Evolutionary conservation across 1,140 invertebrate genomes (phyloP).

Genomic region (Phenacoccus solenopsis): DNA sequence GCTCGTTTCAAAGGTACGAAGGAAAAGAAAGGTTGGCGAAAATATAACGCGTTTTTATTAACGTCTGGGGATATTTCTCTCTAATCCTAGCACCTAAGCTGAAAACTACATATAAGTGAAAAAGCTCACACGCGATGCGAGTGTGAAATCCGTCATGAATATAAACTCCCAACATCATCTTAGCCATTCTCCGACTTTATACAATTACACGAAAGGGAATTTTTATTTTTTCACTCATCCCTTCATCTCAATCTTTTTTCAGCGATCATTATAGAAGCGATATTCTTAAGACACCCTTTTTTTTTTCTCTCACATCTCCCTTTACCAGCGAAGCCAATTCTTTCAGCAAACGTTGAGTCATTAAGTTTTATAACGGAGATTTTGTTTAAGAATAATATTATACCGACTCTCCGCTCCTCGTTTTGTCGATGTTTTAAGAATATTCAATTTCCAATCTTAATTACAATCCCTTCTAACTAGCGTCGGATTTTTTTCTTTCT

Average conservation of each 20-base stretch:
- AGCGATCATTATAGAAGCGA: not conserved
- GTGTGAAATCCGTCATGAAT: not conserved
- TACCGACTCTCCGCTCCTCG: not conserved
- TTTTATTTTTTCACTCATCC: slow-evolving; percentile 5
- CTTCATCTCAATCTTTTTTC: not conserved
- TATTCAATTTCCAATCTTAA: slow-evolving; percentile 17
- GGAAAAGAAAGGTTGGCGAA: too few species aligned
- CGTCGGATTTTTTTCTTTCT: not conserved
- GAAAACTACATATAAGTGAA: not conserved
- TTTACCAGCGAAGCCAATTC: not conserved
- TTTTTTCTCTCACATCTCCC: not conserved
- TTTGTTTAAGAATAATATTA: slow-evolving; percentile 17
- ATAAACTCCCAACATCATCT: not conserved
- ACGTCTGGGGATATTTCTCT: not conserved
- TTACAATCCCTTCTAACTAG: slow-evolving; percentile 16
- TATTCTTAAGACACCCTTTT: slow-evolving; percentile 3
- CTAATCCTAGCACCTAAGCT: not conserved
- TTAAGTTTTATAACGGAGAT: slow-evolving; percentile 18
- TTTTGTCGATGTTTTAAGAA: slow-evolving; percentile 4
- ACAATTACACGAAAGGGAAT: slow-evolving; percentile 5
- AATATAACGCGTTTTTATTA: not conserved
- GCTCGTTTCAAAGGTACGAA: too few species aligned
- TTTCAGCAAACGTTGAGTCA: slow-evolving; percentile 12
- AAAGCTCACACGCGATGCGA: not conserved
- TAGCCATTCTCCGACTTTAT: not conserved